phyloP scores from a whole-genome alignment of 1,140 invertebrate species.

The Bradysia coprophila region DNA sequence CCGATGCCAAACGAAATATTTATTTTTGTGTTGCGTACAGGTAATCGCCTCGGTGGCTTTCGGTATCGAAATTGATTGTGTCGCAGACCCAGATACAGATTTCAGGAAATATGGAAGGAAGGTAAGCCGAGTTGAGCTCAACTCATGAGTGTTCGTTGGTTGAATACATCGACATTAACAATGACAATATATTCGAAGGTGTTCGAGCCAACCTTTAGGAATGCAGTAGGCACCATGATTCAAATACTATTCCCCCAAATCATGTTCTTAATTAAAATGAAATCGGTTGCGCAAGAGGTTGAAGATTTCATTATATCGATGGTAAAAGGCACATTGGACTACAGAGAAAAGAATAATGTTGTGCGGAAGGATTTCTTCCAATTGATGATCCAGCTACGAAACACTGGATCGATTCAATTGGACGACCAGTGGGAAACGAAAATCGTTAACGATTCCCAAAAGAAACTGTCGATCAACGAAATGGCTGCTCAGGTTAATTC shows the following conservation, averaged over 20 bases:
- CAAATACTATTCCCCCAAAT: constrained; percentile 8
- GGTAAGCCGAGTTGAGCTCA: too few species aligned
- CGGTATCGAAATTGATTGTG: not conserved
- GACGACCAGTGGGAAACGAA: constrained; percentile 8
- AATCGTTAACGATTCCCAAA: not conserved
- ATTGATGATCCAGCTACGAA: constrained; percentile 28
- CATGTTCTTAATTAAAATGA: constrained; percentile 6
- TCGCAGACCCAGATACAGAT: constrained; percentile 1
- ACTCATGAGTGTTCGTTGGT: too few species aligned
- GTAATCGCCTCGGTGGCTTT: constrained; percentile 1
- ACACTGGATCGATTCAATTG: constrained; percentile 20
- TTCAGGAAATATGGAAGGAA: constrained; percentile 8
- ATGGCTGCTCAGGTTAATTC: constrained; percentile 9
- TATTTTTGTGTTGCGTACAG: too few species aligned
- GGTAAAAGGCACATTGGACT: constrained; percentile 12
- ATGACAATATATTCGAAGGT: too few species aligned
- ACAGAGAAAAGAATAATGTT: constrained; percentile 21
- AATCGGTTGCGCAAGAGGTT: constrained; percentile 8
- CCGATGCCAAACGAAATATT: too few species aligned
- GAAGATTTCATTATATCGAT: constrained; percentile 14
- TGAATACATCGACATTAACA: too few species aligned
- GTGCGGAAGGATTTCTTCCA: constrained; percentile 33
- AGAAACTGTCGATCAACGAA: constrained; percentile 2
- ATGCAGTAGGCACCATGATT: constrained; percentile 6
- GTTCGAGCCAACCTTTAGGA: constrained; percentile 5